phyloP scores from a whole-genome alignment of 2,797 vertebrate species.

The Sebastes elongatus region DNA sequence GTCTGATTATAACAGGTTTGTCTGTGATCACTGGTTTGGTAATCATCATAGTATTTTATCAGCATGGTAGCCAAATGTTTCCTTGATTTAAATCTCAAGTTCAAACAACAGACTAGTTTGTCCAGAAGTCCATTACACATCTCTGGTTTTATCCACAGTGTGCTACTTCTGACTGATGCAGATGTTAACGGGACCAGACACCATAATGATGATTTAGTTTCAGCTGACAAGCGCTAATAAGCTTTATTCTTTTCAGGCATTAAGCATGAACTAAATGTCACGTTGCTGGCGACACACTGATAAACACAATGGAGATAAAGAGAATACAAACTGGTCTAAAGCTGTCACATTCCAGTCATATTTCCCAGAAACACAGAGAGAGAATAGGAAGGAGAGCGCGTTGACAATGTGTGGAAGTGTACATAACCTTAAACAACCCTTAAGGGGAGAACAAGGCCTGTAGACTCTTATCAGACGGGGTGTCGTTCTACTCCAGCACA shows the following conservation, averaged over 20 bases:
- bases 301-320: slow-evolving; percentile 18
- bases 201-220: neutral
- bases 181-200: neutral
- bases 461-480: slow-evolving; percentile 50
- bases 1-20: neutral
- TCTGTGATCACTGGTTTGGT: neutral
- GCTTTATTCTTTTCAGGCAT: neutral
- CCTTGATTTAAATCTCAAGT: neutral
- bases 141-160: neutral
- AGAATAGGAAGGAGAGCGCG: slow-evolving; percentile 32
- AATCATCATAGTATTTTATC: neutral
- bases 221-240: neutral
- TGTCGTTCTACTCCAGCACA: slow-evolving; percentile 22
- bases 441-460: slow-evolving; percentile 21
- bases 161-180: neutral
- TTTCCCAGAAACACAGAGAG: slow-evolving; percentile 30
- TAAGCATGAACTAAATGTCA: slow-evolving; percentile 15
- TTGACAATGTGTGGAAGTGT: slow-evolving; percentile 55
- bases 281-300: slow-evolving; percentile 1
- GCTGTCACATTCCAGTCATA: slow-evolving; percentile 46
- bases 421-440: slow-evolving; percentile 52
- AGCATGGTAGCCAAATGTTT: neutral
- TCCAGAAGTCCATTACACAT: neutral
- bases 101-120: neutral
- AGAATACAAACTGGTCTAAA: slow-evolving; percentile 14